Evolutionary conservation across 2,888 invertebrate genomes (phyloP).

Genomic region (Archaeoteleia sp.): DNA sequence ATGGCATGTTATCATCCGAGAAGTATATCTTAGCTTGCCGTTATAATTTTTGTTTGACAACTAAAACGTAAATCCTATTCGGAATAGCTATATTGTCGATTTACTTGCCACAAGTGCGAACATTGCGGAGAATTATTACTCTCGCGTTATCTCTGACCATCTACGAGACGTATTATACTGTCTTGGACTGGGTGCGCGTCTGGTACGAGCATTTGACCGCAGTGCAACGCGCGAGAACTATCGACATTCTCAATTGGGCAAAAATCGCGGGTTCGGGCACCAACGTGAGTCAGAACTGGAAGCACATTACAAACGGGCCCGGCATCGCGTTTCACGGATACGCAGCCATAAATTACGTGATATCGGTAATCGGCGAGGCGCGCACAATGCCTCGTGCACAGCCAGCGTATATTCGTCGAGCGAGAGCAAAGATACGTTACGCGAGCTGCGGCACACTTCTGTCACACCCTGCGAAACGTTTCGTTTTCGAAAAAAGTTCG

Average conservation of each 20-base stretch:
- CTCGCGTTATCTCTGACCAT: slow-evolving; percentile 41
- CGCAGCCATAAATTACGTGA: slow-evolving; percentile 70
- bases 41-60: too few relatives aligned
- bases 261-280: slow-evolving; percentile 57
- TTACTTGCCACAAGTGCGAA: slow-evolving; percentile 52
- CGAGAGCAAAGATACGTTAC: slow-evolving; percentile 10
- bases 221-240: slow-evolving; percentile 55
- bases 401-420: slow-evolving; percentile 21
- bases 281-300: slow-evolving; percentile 70
- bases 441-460: slow-evolving; percentile 46
- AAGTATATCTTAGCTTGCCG: too few relatives aligned
- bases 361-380: slow-evolving; percentile 70
- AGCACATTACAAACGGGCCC: slow-evolving; percentile 69
- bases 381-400: slow-evolving; percentile 59
- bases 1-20: too few relatives aligned
- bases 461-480: slow-evolving; percentile 37
- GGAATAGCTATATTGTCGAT: slow-evolving; percentile 35
- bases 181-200: slow-evolving; percentile 45
- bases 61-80: slow-evolving; percentile 13
- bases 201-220: slow-evolving; percentile 38
- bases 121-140: slow-evolving; percentile 46
- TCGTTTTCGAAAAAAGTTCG: slow-evolving; percentile 36
- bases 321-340: slow-evolving; percentile 70
- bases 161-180: slow-evolving; percentile 50
- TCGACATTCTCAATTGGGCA: slow-evolving; percentile 70